A percentile compares a stretch with the other conserved stretches of the same genome.
These are phyloP conservation scores for Gadopsis marmoratus DNA, from an alignment of 2,797 vertebrate species.

Conservation along the genomic window DNA sequence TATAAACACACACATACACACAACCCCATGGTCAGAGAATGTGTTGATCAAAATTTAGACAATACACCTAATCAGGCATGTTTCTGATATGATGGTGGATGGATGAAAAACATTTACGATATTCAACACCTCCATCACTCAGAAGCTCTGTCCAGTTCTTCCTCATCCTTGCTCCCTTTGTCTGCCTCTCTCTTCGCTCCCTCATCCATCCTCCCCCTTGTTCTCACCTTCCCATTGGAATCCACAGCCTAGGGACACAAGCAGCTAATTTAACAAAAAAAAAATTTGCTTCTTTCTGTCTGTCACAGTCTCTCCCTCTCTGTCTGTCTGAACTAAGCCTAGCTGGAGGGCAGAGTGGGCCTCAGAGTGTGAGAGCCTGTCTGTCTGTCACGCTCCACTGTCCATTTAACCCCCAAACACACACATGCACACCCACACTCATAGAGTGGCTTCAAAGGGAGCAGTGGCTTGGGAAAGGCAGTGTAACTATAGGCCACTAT, in stretches of 20 bases:
- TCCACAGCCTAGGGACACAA: conserved; percentile 85
- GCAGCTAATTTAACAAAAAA: conserved; percentile 80
- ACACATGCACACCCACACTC: conserved; percentile 53
- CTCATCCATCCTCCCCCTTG: conserved; percentile 62
- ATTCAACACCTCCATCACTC: conserved; percentile 19
- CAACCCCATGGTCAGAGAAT: conserved; percentile 12
- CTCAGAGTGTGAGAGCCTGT: conserved; percentile 83
- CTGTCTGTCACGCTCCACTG: conserved; percentile 86
- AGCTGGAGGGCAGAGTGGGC: conserved; percentile 83
- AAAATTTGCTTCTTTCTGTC: conserved; percentile 76
- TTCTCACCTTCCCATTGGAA: conserved; percentile 82
- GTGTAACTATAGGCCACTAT: conserved; percentile 83
- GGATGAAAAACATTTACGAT: conserved; percentile 19
- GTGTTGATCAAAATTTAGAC: conserved; percentile 31
- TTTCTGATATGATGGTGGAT: conserved; percentile 28
- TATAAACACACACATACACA: conserved; percentile 35
- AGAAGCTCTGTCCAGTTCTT: conserved; percentile 35
- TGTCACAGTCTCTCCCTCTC: conserved; percentile 77
- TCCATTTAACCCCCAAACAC: conserved; percentile 79
- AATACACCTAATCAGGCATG: conserved; percentile 10
- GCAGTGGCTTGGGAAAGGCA: conserved; percentile 84
- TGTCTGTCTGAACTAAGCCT: conserved; percentile 83
- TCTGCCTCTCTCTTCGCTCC: conserved; percentile 55
- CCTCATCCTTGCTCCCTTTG: conserved; percentile 53
- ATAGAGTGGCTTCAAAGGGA: conserved; percentile 80